These are phyloP conservation scores for Acanthosoma haemorrhoidale DNA, from an alignment of 2,888 invertebrate species.

Conservation along the genomic window DNA sequence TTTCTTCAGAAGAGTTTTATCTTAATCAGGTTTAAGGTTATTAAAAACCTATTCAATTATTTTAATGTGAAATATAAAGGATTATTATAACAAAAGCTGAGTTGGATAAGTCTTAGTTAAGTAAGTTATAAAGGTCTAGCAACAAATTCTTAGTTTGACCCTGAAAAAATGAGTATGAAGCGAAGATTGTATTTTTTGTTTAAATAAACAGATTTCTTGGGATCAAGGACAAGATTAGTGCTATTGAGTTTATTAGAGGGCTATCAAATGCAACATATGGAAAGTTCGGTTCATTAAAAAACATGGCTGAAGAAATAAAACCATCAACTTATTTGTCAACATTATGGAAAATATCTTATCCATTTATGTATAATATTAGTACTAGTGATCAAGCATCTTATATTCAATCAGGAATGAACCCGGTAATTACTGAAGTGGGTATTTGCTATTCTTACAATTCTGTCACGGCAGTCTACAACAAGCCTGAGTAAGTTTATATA, in stretches of 20 bases:
- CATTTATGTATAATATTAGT: slow-evolving; percentile 29
- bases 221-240: neutral
- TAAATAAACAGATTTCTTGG: neutral
- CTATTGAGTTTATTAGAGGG: slow-evolving; percentile 15
- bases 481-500: slow-evolving; percentile 28
- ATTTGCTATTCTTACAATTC: slow-evolving; percentile 42
- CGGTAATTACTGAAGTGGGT: slow-evolving; percentile 41
- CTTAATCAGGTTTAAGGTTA: too few species aligned
- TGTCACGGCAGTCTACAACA: slow-evolving; percentile 36
- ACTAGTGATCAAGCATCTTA: slow-evolving; percentile 30
- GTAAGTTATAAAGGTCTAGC: too few species aligned
- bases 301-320: neutral
- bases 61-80: too few species aligned
- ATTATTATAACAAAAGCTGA: too few species aligned
- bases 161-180: too few species aligned
- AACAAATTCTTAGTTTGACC: too few species aligned
- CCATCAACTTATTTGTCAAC: slow-evolving; percentile 28
- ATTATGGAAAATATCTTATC: slow-evolving; percentile 25
- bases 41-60: too few species aligned
- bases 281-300: slow-evolving; percentile 3
- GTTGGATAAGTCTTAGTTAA: too few species aligned
- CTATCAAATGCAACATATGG: slow-evolving; percentile 24
- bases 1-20: too few species aligned
- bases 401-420: slow-evolving; percentile 9
- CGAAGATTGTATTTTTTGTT: too few species aligned